A percentile compares a stretch with the other conserved stretches of the same genome.
These are phyloP conservation scores for Idris sp. DNA, from an alignment of 1,140 invertebrate genomes.

Conservation along the genomic window DNA sequence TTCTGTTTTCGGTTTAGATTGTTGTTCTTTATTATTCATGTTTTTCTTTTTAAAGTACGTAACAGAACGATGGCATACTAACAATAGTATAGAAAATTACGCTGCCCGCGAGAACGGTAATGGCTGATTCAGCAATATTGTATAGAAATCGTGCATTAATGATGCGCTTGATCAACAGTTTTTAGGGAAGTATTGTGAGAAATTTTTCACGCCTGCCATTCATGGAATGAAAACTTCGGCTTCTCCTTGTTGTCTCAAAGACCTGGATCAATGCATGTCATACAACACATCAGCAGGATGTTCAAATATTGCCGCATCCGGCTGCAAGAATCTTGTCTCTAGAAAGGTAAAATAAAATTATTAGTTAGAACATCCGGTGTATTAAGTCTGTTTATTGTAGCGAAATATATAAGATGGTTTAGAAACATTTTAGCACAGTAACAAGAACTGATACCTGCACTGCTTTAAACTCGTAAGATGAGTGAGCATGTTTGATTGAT, in stretches of 20 bases:
- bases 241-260: slow-evolving; percentile 51
- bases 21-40: slow-evolving; percentile 39
- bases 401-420: slow-evolving; percentile 64
- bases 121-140: slow-evolving; percentile 65
- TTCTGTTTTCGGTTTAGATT: slow-evolving; percentile 48
- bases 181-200: slow-evolving; percentile 70
- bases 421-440: slow-evolving; percentile 52
- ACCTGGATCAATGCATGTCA: slow-evolving; percentile 40
- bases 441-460: slow-evolving; percentile 15
- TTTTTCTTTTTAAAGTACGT: slow-evolving; percentile 31
- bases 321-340: slow-evolving; percentile 49
- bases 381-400: slow-evolving; percentile 66
- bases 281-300: slow-evolving; percentile 39
- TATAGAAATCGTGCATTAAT: slow-evolving; percentile 67
- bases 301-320: slow-evolving; percentile 49
- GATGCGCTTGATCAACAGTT: slow-evolving; percentile 69
- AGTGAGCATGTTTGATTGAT: slow-evolving; percentile 13
- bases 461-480: background rate
- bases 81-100: slow-evolving; percentile 64
- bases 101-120: slow-evolving; percentile 60
- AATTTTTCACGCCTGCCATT: slow-evolving; percentile 75
- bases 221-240: slow-evolving; percentile 56
- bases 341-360: slow-evolving; percentile 60
- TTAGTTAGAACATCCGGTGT: slow-evolving; percentile 64
- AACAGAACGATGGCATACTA: slow-evolving; percentile 33